Percentiles rank a stretch among this genome's conserved stretches.
Evolutionary conservation across 2,888 invertebrate genomes (phyloP).

Genomic region (Aphodius sticticus): DNA sequence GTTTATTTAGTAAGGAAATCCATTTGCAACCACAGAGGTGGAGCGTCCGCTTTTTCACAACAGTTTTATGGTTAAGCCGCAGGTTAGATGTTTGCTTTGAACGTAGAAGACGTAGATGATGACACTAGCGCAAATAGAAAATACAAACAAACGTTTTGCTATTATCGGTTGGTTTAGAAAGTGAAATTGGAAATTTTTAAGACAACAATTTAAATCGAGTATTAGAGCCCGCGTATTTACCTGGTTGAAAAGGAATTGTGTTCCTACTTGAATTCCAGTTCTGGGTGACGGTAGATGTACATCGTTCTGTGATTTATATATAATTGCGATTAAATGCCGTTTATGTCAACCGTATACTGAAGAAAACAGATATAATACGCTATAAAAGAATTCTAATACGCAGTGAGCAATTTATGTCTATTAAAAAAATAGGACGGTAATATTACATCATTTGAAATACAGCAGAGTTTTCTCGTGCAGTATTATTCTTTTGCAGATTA

Average conservation of each 20-base stretch:
- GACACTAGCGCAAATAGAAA: not conserved
- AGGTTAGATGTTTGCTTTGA: not conserved
- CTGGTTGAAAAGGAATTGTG: not conserved
- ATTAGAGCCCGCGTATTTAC: not conserved
- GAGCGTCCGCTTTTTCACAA: conserved; percentile 4
- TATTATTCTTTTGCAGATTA: too few species aligned
- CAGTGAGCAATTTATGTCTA: too few species aligned
- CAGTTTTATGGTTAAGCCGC: not conserved
- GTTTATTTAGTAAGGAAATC: conserved; percentile 4
- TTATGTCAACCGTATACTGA: not conserved
- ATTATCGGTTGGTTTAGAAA: not conserved
- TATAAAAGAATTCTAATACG: too few species aligned
- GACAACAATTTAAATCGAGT: not conserved
- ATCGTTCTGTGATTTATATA: not conserved
- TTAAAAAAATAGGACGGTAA: too few species aligned
- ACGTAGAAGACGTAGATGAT: not conserved
- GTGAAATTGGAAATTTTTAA: not conserved
- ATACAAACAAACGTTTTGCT: not conserved
- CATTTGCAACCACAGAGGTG: not conserved
- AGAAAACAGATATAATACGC: too few species aligned
- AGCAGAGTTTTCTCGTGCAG: too few species aligned
- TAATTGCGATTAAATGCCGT: not conserved
- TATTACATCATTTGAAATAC: too few species aligned
- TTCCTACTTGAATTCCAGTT: not conserved
- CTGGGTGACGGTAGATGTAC: not conserved